Percentiles rank a stretch among this genome's conserved stretches.
Evolutionary conservation across 2,888 invertebrate genomes (phyloP).

Genomic region (Amphipoea lucens): DNA sequence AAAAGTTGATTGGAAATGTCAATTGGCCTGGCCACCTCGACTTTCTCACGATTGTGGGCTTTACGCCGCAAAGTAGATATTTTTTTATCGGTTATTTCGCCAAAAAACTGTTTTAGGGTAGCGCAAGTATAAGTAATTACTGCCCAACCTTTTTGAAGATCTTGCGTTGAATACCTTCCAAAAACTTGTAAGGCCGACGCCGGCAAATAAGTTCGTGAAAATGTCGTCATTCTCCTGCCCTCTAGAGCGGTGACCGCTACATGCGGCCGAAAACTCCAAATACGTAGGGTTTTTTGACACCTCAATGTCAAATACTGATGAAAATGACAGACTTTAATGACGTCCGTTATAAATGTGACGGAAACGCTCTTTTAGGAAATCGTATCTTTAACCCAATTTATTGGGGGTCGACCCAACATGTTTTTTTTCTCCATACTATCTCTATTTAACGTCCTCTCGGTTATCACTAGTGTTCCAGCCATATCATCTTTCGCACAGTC

Average conservation of each 20-base stretch:
- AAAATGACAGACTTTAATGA: not conserved
- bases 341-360: not conserved
- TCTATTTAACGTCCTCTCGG: not conserved
- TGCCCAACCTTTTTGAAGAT: not conserved
- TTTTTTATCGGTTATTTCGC: conserved; percentile 45
- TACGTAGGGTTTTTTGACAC: not conserved
- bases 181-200: not conserved
- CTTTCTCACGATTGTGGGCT: conserved; percentile 59
- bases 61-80: conserved; percentile 45
- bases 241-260: not conserved
- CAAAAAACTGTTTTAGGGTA: conserved; percentile 7
- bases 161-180: not conserved
- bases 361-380: not conserved
- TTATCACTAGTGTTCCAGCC: not conserved
- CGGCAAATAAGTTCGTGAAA: not conserved
- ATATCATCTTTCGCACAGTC: not conserved
- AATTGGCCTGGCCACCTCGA: conserved; percentile 64
- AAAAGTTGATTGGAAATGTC: conserved; percentile 75
- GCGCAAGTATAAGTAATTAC: conserved; percentile 15
- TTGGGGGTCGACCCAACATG: not conserved
- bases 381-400: not conserved
- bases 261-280: not conserved
- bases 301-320: not conserved
- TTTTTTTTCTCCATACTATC: not conserved
- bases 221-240: not conserved